Conservation (phyloP, 2,113 vertebrate genomes). For the Rhinolophus ferrumequinum region DNA sequence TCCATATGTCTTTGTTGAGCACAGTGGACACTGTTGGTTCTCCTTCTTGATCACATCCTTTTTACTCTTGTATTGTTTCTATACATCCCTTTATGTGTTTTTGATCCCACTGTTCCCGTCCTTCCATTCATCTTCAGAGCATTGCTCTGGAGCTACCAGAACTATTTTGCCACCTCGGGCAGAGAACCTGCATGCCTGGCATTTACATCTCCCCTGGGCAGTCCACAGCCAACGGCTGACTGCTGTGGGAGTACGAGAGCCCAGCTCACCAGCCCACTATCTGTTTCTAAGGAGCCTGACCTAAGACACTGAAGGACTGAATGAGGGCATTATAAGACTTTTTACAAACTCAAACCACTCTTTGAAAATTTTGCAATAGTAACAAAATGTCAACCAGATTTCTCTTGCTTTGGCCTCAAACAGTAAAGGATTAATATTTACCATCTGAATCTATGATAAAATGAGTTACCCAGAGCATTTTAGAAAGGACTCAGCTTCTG, state of each 20-base stretch:
- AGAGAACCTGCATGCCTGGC: neutral
- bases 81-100: neutral
- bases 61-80: neutral
- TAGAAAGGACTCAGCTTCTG: conserved; percentile 32
- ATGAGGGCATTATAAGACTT: neutral
- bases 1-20: neutral
- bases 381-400: neutral
- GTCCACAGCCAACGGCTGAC: neutral
- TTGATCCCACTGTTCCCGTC: neutral
- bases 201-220: neutral
- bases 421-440: conserved; percentile 10
- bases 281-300: neutral
- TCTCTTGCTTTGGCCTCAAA: conserved; percentile 3
- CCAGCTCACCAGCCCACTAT: neutral
- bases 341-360: neutral
- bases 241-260: neutral
- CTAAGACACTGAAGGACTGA: neutral
- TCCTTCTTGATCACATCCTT: neutral
- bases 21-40: neutral
- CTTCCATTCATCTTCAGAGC: neutral
- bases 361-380: neutral
- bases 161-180: neutral
- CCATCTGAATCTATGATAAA: conserved; percentile 33
- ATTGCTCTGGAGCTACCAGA: neutral
- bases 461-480: conserved; percentile 38